phyloP scores from a whole-genome alignment of 2,113 vertebrate species.

The Ptychochromis oligacanthus region DNA sequence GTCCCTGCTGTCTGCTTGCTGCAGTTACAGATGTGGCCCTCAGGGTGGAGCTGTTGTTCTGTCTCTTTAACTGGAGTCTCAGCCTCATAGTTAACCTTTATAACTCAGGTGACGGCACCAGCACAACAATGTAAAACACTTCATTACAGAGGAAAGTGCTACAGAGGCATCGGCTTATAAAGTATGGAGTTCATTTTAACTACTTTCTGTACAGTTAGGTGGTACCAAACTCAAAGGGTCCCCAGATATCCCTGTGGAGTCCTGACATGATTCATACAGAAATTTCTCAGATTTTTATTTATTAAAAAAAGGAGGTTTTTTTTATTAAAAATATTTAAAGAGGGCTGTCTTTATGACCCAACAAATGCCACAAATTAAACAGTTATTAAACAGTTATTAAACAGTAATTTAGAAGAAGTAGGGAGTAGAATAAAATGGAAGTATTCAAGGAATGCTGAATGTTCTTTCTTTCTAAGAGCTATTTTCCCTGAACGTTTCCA shows the following conservation, averaged over 20 bases:
- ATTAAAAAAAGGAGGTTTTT: too few relatives aligned
- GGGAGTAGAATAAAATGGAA: neutral
- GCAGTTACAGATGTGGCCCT: neutral
- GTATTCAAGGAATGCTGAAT: neutral
- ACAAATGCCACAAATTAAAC: neutral
- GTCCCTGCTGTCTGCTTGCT: neutral
- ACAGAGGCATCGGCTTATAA: too few relatives aligned
- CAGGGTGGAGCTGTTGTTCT: neutral
- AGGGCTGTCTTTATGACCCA: neutral
- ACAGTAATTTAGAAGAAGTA: neutral
- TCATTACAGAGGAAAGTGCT: rapidly evolving
- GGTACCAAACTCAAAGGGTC: too few relatives aligned
- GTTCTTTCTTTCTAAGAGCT: too few relatives aligned
- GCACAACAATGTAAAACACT: neutral
- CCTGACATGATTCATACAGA: too few relatives aligned
- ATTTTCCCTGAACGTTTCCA: neutral
- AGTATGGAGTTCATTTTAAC: too few relatives aligned
- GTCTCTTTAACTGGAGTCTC: neutral
- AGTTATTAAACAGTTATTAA: too few relatives aligned
- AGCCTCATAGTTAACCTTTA: neutral
- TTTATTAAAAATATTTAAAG: neutral
- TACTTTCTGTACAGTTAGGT: rapidly evolving
- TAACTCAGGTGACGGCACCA: too few relatives aligned
- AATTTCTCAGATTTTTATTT: too few relatives aligned
- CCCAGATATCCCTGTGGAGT: too few relatives aligned